Evolutionary conservation across 2,113 vertebrate species (phyloP), one percentile per base, ranked within the genome.

Genomic region (Bufo bufo): DNA sequence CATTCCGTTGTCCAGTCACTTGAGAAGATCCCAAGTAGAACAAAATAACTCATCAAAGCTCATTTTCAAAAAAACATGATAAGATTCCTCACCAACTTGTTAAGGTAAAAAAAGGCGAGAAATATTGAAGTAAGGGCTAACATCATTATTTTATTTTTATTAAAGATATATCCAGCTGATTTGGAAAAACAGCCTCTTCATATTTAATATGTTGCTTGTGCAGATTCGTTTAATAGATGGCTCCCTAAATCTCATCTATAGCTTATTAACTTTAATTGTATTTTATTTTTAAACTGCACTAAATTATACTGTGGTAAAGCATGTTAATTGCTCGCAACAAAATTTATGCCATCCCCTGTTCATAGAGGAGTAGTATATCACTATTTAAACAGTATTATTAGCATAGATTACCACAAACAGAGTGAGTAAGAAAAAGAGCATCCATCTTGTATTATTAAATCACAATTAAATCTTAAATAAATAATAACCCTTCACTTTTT

Each of bases 221-320:
- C 23, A 19, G 61, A 52, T 63, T 65, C 52, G 61, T 63, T 83
- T 69, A 69, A 83, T 83, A 69, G n/a, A 63, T 83, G 61, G 49
- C 54, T 66, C 20, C 47, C 81, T 83, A 23, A 83, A 83, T 66
- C 61, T 83, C 66, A 83, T 83, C 61, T 65, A 63, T 83, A 69
- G 61, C 81, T 83, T 83, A 83, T 83, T 83, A 83, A 66, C 61
- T 83, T 83, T 66, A 83, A 83, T 83, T 83, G 49, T 49, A 69
- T 83, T 83, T 83, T 83, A 66, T 83, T 83, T 83, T 83, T 83
- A 23, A 83, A 69, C 49, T 52, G 63, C 81, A 66, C 4, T 83
- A 65, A 83, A 83, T 83, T 83, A 83, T 66, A 65, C 45, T 23
- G 56, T 8, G 17, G 45, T 50, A 61, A n/a, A 12, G 33, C 58